These are phyloP conservation scores for Halocynthia aurantium DNA, from an alignment of 23 tunicate species.

Conservation along the genomic window DNA sequence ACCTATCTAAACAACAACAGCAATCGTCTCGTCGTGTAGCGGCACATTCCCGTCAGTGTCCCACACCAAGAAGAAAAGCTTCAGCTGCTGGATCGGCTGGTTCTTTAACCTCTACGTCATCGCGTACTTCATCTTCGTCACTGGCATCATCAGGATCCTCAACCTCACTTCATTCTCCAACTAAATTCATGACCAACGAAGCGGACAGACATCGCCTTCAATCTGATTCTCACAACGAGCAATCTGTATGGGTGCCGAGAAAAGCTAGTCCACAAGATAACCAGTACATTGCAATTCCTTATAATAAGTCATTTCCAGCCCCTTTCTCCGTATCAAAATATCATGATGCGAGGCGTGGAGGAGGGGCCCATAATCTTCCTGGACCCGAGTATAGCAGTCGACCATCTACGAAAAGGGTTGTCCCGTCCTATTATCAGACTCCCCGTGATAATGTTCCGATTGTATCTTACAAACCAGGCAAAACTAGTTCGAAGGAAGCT, in stretches of 20 bases:
- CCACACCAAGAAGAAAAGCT: background rate
- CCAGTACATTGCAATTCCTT: background rate
- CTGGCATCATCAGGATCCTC: constrained; percentile 16
- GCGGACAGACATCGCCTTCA: background rate
- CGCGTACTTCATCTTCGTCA: constrained; percentile 31
- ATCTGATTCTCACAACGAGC: background rate
- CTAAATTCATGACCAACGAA: constrained; percentile 15
- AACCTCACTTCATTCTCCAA: constrained; percentile 31
- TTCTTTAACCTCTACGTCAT: constrained; percentile 10
- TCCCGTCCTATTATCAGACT: background rate
- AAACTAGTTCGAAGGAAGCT: constrained; percentile 15
- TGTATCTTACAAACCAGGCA: constrained; percentile 38
- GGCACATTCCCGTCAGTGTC: background rate
- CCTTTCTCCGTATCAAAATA: background rate
- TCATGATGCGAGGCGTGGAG: background rate
- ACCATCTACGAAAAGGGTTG: background rate
- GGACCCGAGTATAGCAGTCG: background rate
- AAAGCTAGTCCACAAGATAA: background rate
- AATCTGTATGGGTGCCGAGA: constrained; percentile 16
- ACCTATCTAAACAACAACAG: constrained; percentile 9
- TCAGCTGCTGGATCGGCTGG: constrained; percentile 1
- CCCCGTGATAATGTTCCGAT: constrained; percentile 19
- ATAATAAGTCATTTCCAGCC: background rate
- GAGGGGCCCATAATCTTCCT: constrained; percentile 5
- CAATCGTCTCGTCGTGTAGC: constrained; percentile 5